These are phyloP conservation scores for Drosophila melanosoma DNA, from an alignment of 2,888 invertebrate genomes.

Conservation along the genomic window DNA sequence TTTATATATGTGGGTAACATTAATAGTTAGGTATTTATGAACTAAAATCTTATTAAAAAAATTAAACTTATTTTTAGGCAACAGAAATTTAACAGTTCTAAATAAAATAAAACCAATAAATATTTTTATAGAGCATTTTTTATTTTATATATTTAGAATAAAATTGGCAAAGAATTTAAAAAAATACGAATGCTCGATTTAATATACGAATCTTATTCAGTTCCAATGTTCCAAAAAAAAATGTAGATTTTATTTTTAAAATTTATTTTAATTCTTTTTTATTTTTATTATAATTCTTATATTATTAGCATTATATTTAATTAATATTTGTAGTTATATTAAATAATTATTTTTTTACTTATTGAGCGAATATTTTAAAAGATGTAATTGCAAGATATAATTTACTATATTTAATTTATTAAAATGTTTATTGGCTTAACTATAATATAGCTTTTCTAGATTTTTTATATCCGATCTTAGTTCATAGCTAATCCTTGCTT, in stretches of 20 bases:
- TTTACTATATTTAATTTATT: neutral
- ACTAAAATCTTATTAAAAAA: neutral
- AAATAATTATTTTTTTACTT: neutral
- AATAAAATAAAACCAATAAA: neutral
- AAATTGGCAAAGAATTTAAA: neutral
- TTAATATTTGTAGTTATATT: too few relatives aligned
- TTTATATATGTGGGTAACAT: neutral
- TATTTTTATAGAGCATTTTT: neutral
- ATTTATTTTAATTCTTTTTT: too few relatives aligned
- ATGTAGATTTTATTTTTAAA: too few relatives aligned
- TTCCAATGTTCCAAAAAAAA: rapidly evolving
- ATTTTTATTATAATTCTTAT: too few relatives aligned
- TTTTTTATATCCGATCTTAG: neutral
- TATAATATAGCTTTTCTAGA: neutral
- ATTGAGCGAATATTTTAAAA: neutral
- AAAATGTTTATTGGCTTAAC: too few relatives aligned
- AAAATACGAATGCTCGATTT: neutral
- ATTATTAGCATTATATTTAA: neutral
- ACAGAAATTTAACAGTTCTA: neutral
- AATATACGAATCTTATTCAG: neutral
- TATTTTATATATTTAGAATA: too few relatives aligned
- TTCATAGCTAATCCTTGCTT: neutral
- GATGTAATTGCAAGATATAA: neutral
- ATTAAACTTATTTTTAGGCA: neutral
- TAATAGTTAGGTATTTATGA: neutral